These are phyloP conservation scores for Irena cyanogastra DNA, from an alignment of 2,113 vertebrate genomes.

Conservation along the genomic window DNA sequence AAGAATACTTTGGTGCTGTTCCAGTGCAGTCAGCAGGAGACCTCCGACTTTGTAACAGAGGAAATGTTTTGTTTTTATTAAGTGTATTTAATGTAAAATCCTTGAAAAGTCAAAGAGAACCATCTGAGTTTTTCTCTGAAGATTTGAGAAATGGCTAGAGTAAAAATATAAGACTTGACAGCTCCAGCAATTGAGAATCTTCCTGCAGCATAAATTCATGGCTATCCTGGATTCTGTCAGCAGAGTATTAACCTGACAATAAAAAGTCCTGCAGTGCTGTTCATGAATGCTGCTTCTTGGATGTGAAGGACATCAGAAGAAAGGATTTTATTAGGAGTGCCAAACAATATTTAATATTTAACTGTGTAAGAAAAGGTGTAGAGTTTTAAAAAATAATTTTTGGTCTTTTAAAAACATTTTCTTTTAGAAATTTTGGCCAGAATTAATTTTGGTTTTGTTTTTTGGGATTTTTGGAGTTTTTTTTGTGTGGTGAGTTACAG, in stretches of 20 bases:
- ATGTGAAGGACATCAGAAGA: neutral
- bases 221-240: neutral
- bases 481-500: neutral
- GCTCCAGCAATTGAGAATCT: neutral
- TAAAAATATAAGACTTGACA: neutral
- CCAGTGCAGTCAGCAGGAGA: neutral
- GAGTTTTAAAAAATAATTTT: neutral
- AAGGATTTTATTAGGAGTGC: slow-evolving; percentile 13
- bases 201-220: neutral
- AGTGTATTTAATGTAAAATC: neutral
- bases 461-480: too few species aligned
- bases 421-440: neutral
- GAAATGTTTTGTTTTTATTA: neutral
- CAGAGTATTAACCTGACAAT: neutral
- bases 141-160: neutral
- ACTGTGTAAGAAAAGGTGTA: neutral
- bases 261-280: neutral
- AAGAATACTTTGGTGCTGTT: neutral
- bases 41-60: neutral
- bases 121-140: neutral
- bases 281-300: neutral
- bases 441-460: too few species aligned
- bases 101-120: neutral
- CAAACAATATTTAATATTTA: slow-evolving; percentile 8
- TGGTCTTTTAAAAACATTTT: neutral